Base-by-base conservation (phyloP, 2,113 vertebrate genomes). In the Pachyramphus minor region DNA sequence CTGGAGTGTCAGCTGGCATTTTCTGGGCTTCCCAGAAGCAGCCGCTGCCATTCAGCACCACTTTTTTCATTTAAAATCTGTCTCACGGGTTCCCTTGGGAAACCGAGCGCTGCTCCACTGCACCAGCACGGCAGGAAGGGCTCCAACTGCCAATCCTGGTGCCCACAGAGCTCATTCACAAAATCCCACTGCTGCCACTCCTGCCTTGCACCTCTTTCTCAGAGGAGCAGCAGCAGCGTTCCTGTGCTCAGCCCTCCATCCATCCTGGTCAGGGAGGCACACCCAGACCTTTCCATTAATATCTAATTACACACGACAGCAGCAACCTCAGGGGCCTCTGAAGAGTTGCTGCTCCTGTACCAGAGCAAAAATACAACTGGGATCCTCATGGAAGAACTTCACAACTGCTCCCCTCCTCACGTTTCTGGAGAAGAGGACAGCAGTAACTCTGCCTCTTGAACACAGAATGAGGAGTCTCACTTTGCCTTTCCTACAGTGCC, bases 1-100 rank as follows among this genome's bases (percentile, higher is more conserved):
- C 76, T 59, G 55, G 52, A 90, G 44, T 14, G 7, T 71, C 86
- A 87, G 56, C 53, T 78, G 52, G 85, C 84, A 89, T 69, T 88
- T 93, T 49, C 50, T 59, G 73, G 75, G 69, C 30, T 58, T 79
- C 78, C 44, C 44, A 55, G 53, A 58, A 82, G 66, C n/a, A 31
- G 22, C 17, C 8, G 4, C 45, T 90, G 64, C 89, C 59, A 80
- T 62, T 90, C 66, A 55, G 52, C 62, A 69, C 18, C 45, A 37
- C 72, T 53, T 77, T 35, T 66, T 62, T 8, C 14, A 76, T 60
- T 74, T 68, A 9, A 88, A 76, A 76, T 76, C 41, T 56, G 19
- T 73, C 88, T 68, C 85, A 56, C 7, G 7, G 53, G 25, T 69
- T 90, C 63, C 74, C 62, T 69, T 1, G 4, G 31, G 55, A 90